Evolutionary conservation across 23 tunicate species (phyloP), one percentile per base, ranked within the genome.

Genomic region (Corella eumyota): DNA sequence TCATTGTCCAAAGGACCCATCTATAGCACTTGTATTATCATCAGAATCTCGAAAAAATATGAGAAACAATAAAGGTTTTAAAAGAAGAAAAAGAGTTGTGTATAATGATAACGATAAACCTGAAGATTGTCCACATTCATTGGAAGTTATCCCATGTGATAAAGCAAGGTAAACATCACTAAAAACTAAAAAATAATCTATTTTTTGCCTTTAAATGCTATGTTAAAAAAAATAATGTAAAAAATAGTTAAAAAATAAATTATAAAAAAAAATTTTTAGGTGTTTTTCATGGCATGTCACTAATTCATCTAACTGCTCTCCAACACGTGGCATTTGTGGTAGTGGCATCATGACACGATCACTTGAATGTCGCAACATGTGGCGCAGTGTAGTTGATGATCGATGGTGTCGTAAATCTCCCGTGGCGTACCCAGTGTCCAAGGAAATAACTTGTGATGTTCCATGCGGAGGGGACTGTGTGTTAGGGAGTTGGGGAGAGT

Each of bases 381-480:
- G 94, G 94, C 30, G 84, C 28, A 38, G 56, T 6, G 52, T n/a
- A 45, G 80, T 76, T 21, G 58, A 56, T 34, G 57, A 61, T 4
- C 45, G 55, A 28, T 25, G 23, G 27, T 84, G 94, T 50, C 37
- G 36, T 31, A 7, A 49, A 32, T n/a, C 23, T 62, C 57, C 45
- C 25, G 30, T 38, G 28, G 74, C 70, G n/a, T 21, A 32, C 54
- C 74, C 33, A 35, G 65, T 48, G 47, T 60, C 67, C 20, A 27
- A 58, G 34, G 38, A 55, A 17, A 46, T 74, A 28, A 29, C 60
- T 9, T 84, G 94, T 46, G 25, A 63, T 47, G 70, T 65, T 11
- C 83, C 94, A 7, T 84, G 94, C 61, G 15, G 40, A 4, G 53
- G 60, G 1, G 83, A 84, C 30, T 84, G 94, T 47, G 94, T 84